Percentiles rank a stretch among this genome's conserved stretches.
Evolutionary conservation across 2,113 vertebrate species (phyloP).

Genomic region (Prinia subflava): DNA sequence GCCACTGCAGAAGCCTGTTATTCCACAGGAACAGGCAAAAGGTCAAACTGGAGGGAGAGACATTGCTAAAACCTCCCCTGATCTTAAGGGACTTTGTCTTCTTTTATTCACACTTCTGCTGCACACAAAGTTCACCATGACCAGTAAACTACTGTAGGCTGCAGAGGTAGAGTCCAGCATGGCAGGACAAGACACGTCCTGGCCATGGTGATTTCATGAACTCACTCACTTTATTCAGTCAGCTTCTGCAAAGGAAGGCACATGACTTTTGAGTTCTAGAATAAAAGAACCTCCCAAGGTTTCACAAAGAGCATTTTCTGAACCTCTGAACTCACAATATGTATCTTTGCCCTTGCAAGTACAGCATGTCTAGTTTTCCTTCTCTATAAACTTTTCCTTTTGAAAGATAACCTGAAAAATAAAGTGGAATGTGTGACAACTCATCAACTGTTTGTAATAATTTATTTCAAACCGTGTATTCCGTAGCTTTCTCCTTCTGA

Average conservation of each 20-base stretch:
- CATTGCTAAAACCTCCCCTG: background rate
- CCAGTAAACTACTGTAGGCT: background rate
- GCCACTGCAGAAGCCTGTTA: background rate
- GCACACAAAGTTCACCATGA: background rate
- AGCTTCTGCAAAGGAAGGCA: background rate
- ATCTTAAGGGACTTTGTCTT: background rate
- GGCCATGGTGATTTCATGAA: background rate
- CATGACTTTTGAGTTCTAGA: background rate
- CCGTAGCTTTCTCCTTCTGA: slow-evolving; percentile 16
- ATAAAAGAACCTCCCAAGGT: background rate
- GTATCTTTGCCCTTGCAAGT: background rate
- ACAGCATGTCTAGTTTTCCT: background rate
- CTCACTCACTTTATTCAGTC: background rate
- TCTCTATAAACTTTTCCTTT: background rate
- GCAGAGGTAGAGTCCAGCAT: background rate
- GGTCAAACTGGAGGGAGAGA: background rate
- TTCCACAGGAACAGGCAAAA: background rate
- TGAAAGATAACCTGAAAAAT: slow-evolving; percentile 19
- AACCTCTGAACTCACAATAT: background rate
- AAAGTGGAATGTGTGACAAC: slow-evolving; percentile 10
- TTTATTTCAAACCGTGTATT: slow-evolving; percentile 38
- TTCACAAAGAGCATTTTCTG: background rate
- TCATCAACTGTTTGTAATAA: slow-evolving; percentile 34
- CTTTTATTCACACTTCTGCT: background rate
- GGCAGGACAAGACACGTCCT: background rate